A percentile compares a stretch with the other conserved stretches of the same genome.
These are phyloP conservation scores for Percina caprodes DNA, from an alignment of 2,113 vertebrate genomes.

Conservation along the genomic window DNA sequence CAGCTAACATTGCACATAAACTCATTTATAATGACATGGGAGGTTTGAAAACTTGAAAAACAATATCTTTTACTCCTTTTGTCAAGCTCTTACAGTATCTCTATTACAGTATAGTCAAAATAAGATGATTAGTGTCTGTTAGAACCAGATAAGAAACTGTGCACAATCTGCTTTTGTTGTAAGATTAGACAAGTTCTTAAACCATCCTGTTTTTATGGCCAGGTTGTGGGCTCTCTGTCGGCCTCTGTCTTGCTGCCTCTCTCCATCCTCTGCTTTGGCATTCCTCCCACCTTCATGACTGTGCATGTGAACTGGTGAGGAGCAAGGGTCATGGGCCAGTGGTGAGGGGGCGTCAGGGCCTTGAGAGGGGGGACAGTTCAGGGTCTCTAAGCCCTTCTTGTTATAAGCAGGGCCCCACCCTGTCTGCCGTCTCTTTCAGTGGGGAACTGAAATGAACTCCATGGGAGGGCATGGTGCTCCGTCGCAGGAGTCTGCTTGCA, in stretches of 20 bases:
- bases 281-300: constrained; percentile 68
- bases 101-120: constrained; percentile 2
- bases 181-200: background rate
- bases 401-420: constrained; percentile 68
- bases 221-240: constrained; percentile 10
- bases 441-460: constrained; percentile 76
- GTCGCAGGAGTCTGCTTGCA: constrained; percentile 73
- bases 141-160: background rate
- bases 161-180: background rate
- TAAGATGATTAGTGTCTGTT: background rate
- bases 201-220: background rate
- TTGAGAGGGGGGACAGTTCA: constrained; percentile 30
- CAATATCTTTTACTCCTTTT: constrained; percentile 3
- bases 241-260: background rate
- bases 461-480: constrained; percentile 76
- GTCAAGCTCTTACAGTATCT: background rate
- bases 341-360: constrained; percentile 52
- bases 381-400: constrained; percentile 74
- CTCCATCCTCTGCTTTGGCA: constrained; percentile 41
- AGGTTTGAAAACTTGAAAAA: background rate
- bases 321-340: constrained; percentile 68
- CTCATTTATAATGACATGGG: background rate
- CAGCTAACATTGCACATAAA: background rate
- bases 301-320: constrained; percentile 65
- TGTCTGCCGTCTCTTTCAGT: constrained; percentile 66